Base-by-base conservation (phyloP, 2,888 invertebrate species). In the Stramonita haemastoma region DNA sequence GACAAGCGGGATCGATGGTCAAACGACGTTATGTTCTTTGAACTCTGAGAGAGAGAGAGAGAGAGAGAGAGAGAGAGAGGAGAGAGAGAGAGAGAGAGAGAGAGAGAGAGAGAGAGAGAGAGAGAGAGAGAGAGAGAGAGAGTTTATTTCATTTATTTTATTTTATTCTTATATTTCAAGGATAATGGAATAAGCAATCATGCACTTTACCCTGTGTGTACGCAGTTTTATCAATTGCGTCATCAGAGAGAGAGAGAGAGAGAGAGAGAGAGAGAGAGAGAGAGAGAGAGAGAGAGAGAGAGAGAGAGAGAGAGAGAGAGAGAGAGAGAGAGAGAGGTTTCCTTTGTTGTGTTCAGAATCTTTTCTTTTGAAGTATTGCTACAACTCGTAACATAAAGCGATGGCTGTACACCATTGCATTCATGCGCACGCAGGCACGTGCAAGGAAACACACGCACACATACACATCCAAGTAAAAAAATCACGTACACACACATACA, bases 301-400 rank as follows among this genome's bases (percentile, higher is more conserved):
- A 46, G 34, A 83, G 83, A 83, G 83, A 83, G 19, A 83, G 83
- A 83, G 83, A 34, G 83, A 83, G 83, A 83, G 83, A 83, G 83
- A 34, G 83, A 34, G 34, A 73, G 22, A n/a, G 73, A n/a, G 11
- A 73, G 66, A 66, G 66, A 13, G 66, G 26, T 6, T 66, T 46
- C 46, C 46, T 2, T 46, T 46, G 46, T 2, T 46, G 46, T 46
- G 46, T 8, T 46, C 8, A 8, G 8, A 46, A 46, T 46, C 46
- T 2, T 2, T 46, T 46, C 46, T 46, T 46, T 46, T 46, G 46
- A 46, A 46, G 46, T 46, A 46, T 46, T 46, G 46, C 8, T 46
- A 8, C 46, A 46, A 8, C 46, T 46, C 8, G 46, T 46, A 46
- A 66, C 66, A 13, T 1, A 2, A 17, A 26, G 2, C 4, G 2